Percentiles rank a stretch among this genome's conserved stretches.
Evolutionary conservation across 1,140 invertebrate species (phyloP).

Genomic region (Pseudomyrmex flavicornis): DNA sequence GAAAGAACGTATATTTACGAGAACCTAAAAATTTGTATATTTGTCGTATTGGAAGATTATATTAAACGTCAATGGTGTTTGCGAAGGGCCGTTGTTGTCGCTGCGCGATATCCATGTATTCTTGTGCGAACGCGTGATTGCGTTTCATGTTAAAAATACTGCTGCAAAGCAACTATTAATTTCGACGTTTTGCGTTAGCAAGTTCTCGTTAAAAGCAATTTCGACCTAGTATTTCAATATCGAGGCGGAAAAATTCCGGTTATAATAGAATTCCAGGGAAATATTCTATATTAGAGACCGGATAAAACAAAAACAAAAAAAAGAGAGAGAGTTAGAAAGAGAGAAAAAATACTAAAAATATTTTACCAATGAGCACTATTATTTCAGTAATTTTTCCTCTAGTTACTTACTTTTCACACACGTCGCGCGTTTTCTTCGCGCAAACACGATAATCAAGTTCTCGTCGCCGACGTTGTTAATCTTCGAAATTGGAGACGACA

Average conservation of each 20-base stretch:
- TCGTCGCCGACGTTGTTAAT: no score
- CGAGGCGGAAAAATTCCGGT: slow-evolving; percentile 26
- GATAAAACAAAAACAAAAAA: not conserved
- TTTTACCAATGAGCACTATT: not conserved
- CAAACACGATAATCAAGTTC: no score
- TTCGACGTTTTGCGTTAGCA: slow-evolving; percentile 15
- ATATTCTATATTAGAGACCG: slow-evolving; percentile 29
- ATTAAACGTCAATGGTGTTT: not conserved
- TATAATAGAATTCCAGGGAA: slow-evolving; percentile 38
- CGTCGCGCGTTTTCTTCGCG: no score
- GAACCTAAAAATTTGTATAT: not conserved
- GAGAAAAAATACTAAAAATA: not conserved
- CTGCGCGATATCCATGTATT: not conserved
- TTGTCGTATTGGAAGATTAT: slow-evolving; percentile 1
- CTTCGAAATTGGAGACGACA: no score
- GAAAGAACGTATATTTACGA: not conserved
- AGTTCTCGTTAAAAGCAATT: slow-evolving; percentile 45
- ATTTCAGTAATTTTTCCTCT: no score
- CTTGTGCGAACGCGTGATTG: not conserved
- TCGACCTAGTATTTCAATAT: slow-evolving; percentile 53
- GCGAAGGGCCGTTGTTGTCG: not conserved
- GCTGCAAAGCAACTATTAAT: slow-evolving; percentile 19
- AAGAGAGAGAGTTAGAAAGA: not conserved
- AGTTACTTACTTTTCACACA: no score
- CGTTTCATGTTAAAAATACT: slow-evolving; percentile 20